These are phyloP conservation scores for Scalopus aquaticus DNA, from an alignment of 2,113 vertebrate species.

Conservation along the genomic window DNA sequence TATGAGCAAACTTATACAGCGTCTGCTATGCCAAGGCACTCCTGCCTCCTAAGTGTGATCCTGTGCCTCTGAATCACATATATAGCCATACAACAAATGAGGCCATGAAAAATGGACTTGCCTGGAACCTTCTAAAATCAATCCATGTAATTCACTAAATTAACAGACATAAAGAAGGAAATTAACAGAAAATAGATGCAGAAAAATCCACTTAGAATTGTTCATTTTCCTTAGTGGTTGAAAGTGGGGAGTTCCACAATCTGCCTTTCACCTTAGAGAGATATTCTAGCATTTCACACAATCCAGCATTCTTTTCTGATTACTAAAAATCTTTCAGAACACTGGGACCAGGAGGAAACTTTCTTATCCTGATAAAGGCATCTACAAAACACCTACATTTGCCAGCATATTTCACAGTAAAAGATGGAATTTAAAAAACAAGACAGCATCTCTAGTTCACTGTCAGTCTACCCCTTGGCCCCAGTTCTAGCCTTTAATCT, in stretches of 20 bases:
- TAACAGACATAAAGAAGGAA: not conserved
- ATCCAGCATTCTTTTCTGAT: not conserved
- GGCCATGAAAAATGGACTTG: not conserved
- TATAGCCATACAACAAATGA: not conserved
- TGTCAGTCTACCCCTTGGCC: not conserved
- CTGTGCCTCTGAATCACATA: not conserved
- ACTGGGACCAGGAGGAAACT: not conserved
- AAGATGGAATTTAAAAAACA: not conserved
- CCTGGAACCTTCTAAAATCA: not conserved
- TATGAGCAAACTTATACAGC: not conserved
- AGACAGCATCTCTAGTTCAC: not conserved
- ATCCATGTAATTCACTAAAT: not conserved
- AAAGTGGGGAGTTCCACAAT: not conserved
- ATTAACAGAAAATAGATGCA: too few relatives aligned
- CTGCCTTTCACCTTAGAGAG: not conserved
- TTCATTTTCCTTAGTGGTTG: not conserved
- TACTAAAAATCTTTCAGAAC: not conserved
- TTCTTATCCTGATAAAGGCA: not conserved
- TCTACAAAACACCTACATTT: not conserved
- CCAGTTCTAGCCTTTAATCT: not conserved
- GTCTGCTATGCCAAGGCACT: not conserved
- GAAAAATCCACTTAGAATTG: not conserved
- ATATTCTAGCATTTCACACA: not conserved
- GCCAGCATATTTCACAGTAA: not conserved
- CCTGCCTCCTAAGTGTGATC: not conserved